phyloP scores from a whole-genome alignment of 2,113 vertebrate species.

The cattle (Bos taurus) region DNA sequence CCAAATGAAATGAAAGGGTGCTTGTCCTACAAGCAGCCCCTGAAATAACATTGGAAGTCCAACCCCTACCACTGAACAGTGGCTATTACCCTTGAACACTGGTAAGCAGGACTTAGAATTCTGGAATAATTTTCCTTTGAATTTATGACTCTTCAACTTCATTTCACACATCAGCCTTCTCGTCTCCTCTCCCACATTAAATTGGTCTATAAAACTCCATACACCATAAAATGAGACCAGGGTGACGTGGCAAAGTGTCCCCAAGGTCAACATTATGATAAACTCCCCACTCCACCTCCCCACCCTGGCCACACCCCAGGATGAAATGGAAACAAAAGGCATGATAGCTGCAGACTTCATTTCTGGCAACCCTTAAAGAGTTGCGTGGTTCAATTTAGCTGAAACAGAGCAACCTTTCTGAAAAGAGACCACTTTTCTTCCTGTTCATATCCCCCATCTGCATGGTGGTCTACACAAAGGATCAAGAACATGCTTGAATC shows the following conservation, averaged over 20 bases:
- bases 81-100: constrained; percentile 69
- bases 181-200: constrained; percentile 59
- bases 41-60: constrained; percentile 56
- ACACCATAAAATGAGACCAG: constrained; percentile 64
- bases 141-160: constrained; percentile 64
- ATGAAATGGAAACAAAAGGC: constrained; percentile 5
- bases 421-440: background rate
- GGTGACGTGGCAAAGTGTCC: constrained; percentile 19
- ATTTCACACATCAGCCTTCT: constrained; percentile 59
- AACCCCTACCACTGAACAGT: constrained; percentile 26
- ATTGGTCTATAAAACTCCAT: constrained; percentile 65
- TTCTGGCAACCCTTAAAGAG: background rate
- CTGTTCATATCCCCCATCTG: constrained; percentile 5
- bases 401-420: background rate
- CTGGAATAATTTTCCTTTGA: constrained; percentile 65
- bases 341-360: background rate
- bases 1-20: constrained; percentile 62
- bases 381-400: background rate
- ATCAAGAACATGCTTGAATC: background rate
- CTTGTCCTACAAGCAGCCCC: constrained; percentile 62
- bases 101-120: constrained; percentile 52
- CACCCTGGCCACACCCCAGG: background rate
- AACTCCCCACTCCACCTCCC: background rate
- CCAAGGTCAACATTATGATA: constrained; percentile 52
- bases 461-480: background rate